Base-by-base conservation (phyloP, 2,113 vertebrate genomes). In the Pollimyrus isidori region DNA sequence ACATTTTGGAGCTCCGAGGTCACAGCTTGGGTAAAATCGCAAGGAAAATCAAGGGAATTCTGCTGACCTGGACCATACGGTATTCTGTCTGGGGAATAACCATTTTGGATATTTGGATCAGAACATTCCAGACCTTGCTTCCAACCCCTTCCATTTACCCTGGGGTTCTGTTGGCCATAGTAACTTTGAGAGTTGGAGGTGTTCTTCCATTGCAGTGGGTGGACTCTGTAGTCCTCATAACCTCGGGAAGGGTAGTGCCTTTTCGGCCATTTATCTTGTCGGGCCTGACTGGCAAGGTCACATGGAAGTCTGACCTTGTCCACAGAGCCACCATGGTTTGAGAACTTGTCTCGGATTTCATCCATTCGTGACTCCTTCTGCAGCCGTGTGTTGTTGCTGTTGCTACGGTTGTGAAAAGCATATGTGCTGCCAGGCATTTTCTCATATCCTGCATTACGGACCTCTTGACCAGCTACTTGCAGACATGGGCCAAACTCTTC, bases 181-280 rank as follows among this genome's bases (percentile, higher is more conserved):
- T 93, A 89, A 83, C 42, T 86, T 0, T 89, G 86, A 0, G 89
- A 88, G 3, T 91, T 86, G 2, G 65, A 91, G 90, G 89, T 3
- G 83, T 91, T 4, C 0, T 85, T 35, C 17, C 88, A 92, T 13
- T 86, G 49, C 0, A 88, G 90, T 13, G 52, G 89, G 89, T 89
- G 82, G 90, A 89, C 11, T 46, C 69, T 56, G 0, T 91, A 87
- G 2, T 76, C 91, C 19, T 91, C 92, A 0, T 26, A 90, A 62
- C 86, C 91, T 90, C 90, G 89, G 26, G 89, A 83, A 65, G 90
- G 90, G 2, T 91, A 35, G 17, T 10, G 89, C 26, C 52, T 92
- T 42, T 90, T 88, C 89, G 91, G 92, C 94, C 94, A 93, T 23
- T 46, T 80, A 13, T 83, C 87, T 39, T 23, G 90, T 50, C 7